Percentiles rank a stretch among this genome's conserved stretches.
Evolutionary conservation across 2,888 invertebrate species (phyloP).

Genomic region (Drosophila buzzatii): DNA sequence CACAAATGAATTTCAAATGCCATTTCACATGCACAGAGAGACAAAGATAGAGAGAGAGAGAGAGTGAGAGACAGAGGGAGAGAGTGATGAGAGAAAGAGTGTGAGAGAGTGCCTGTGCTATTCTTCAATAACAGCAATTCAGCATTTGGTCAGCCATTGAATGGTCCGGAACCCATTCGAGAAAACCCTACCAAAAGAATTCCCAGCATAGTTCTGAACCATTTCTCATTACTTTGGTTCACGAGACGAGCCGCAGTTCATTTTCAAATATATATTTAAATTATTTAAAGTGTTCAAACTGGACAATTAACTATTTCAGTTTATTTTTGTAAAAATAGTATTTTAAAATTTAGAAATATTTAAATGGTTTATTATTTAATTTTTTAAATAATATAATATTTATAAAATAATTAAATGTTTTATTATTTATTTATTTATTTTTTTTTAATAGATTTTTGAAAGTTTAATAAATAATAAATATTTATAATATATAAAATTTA

Average conservation of each 20-base stretch:
- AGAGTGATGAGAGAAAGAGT: too few species aligned
- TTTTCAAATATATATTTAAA: slow-evolving; percentile 16
- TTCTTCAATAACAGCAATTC: slow-evolving; percentile 22
- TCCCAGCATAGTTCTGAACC: slow-evolving; percentile 17
- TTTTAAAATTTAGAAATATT: too few species aligned
- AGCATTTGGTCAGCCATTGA: slow-evolving; percentile 38
- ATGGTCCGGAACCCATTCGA: slow-evolving; percentile 15
- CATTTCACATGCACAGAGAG: slow-evolving; percentile 14
- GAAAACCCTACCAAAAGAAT: slow-evolving; percentile 6
- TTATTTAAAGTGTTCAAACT: not conserved
- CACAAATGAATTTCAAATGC: slow-evolving; percentile 54
- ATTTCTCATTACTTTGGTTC: slow-evolving; percentile 5
- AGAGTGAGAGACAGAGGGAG: too few species aligned
- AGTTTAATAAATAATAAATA: too few species aligned
- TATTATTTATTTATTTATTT: too few species aligned
- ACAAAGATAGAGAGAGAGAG: not conserved
- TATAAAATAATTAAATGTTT: too few species aligned
- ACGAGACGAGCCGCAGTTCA: slow-evolving; percentile 1
- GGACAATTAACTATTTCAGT: not conserved
- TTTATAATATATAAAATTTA: too few species aligned
- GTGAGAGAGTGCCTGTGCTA: not conserved
- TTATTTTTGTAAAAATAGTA: too few species aligned
- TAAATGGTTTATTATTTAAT: too few species aligned
- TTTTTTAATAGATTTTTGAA: too few species aligned
- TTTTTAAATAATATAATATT: too few species aligned